A percentile compares a stretch with the other conserved stretches of the same genome.
Evolutionary conservation across 1,140 invertebrate species (phyloP).

Genomic region (Drosophila arawakana): DNA sequence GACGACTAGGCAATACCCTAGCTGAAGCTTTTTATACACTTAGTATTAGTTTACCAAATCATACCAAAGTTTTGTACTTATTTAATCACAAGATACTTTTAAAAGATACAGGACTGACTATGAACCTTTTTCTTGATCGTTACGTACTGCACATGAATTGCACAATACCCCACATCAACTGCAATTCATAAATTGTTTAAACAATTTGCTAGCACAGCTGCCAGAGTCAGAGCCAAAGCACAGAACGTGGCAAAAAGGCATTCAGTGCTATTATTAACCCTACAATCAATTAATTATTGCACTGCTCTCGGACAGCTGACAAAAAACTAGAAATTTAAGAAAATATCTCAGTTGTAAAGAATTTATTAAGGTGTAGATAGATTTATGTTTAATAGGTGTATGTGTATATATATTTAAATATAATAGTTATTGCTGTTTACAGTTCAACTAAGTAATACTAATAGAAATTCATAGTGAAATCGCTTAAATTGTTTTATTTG

Average conservation of each 20-base stretch:
- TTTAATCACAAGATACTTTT: too few species aligned
- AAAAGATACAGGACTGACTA: too few species aligned
- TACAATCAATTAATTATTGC: constrained; percentile 1
- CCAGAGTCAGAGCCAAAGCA: background rate
- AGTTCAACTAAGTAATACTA: constrained; percentile 53
- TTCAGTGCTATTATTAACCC: constrained; percentile 17
- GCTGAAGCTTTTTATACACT: background rate
- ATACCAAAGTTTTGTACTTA: too few species aligned
- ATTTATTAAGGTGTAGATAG: constrained; percentile 27
- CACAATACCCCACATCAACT: background rate
- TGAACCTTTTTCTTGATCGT: too few species aligned
- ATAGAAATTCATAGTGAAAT: constrained; percentile 53
- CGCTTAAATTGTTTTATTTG: constrained; percentile 5
- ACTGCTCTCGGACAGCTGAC: background rate
- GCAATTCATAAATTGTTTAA: constrained; percentile 12
- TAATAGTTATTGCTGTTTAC: constrained; percentile 42
- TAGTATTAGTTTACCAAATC: too few species aligned
- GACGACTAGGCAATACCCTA: constrained; percentile 1
- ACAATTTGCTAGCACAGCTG: constrained; percentile 38
- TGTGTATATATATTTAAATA: constrained; percentile 12
- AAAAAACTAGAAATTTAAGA: background rate
- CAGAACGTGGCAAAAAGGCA: background rate
- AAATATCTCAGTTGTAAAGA: background rate
- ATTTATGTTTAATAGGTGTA: constrained; percentile 10
- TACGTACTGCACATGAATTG: background rate